Evolutionary conservation across 2,113 vertebrate genomes (phyloP), one percentile per base, ranked within the genome.

Genomic region (Prunella fulvescens): DNA sequence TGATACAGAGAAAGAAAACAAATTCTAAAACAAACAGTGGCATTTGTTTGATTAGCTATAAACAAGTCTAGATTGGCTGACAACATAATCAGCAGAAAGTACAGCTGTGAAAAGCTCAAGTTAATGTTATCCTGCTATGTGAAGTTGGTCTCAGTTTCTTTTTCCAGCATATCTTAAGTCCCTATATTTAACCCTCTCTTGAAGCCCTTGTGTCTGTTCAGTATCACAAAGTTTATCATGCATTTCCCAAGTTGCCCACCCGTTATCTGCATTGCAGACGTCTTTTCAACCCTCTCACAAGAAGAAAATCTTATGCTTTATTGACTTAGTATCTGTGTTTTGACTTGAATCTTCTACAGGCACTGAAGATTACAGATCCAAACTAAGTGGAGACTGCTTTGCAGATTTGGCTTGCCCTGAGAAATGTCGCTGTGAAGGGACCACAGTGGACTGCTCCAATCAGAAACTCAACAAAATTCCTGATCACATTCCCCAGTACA

Each of bases 391-490:
- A 69, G 99, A 99, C 97, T 99, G 99, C 97, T 99, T 99, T 96
- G 99, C 99, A 37, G 99, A 99, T 97, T 92, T 99, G 96, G 98
- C 99, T 88, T 99, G 99, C 89, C 99, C 99, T 23, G 99, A 99
- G 86, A 99, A 99, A 95, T 99, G 99, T 80, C 99, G 99, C 69
- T 99, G 99, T 77, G 99, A 99, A 96, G 99, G 99, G 50, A 99
- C 99, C 80, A 99, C 99, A 6, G 99, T 99, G 60, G 99, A 99
- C 94, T 99, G 99, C 97, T 99, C 99, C 97, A 99, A 99, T 97
- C 99, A 99, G 96, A 99, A 99, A 90, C 98, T 99, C 95, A 98
- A 93, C 97, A 99, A 98, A 98, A 98, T 99, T 96, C 99, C 99
- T 29, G 99, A 99, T 56, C 99, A 99, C 93, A 98, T 99, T 79